Conservation (phyloP, 92 coral and sea anemone species). For the Epizoanthus ramosus region DNA sequence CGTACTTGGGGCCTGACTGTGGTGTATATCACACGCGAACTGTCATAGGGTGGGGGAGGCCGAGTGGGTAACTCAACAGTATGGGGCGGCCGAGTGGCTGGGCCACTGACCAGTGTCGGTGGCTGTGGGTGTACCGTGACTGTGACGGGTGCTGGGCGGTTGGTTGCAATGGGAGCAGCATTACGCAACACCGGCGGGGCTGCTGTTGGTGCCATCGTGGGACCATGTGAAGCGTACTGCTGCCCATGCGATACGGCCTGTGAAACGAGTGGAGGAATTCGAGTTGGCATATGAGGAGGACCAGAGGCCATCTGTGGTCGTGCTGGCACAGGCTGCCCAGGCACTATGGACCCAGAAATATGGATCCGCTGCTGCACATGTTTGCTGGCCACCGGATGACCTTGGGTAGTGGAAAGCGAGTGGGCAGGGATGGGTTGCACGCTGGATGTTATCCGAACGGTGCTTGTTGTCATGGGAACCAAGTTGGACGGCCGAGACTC, state of each 20-base stretch:
- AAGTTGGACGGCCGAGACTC: constrained; percentile 13
- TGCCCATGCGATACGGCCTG: constrained; percentile 8
- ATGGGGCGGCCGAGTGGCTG: constrained; percentile 23
- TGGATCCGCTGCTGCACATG: constrained; percentile 25
- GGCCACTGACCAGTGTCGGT: constrained; percentile 53
- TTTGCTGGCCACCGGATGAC: background rate
- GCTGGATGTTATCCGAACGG: constrained; percentile 26
- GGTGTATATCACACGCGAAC: constrained; percentile 23
- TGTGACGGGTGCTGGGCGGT: constrained; percentile 80
- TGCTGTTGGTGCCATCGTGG: constrained; percentile 1
- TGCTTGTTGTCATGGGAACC: background rate
- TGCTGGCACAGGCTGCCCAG: constrained; percentile 1
- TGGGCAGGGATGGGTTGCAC: constrained; percentile 11
- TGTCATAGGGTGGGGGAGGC: constrained; percentile 38
- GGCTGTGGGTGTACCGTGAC: constrained; percentile 96
- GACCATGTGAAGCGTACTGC: background rate
- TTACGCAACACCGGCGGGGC: constrained; percentile 6
- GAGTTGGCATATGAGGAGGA: background rate
- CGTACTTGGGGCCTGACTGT: constrained; percentile 25
- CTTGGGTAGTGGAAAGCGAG: background rate
- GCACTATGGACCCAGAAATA: no score
- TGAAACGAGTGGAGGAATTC: constrained; percentile 13
- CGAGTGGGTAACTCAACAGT: background rate
- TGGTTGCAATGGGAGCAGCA: constrained; percentile 34
- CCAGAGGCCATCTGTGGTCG: constrained; percentile 19